These are phyloP conservation scores for Drosophila sucinea DNA, from an alignment of 1,140 invertebrate species.

Conservation along the genomic window DNA sequence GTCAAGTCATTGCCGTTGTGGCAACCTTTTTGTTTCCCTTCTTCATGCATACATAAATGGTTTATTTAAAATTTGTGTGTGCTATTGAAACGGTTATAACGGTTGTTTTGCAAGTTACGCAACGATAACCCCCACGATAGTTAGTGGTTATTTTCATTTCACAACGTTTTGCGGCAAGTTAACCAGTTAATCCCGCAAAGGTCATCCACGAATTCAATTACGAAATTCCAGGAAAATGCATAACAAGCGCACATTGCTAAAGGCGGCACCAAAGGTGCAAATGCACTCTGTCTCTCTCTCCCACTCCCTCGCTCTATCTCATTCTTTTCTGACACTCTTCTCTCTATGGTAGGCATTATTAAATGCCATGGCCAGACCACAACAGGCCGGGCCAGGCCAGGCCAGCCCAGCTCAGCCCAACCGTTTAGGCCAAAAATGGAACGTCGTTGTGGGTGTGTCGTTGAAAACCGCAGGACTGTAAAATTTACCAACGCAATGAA, in stretches of 20 bases:
- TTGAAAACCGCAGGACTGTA: slow-evolving; percentile 36
- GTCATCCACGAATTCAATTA: slow-evolving; percentile 8
- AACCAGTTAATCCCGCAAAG: slow-evolving; percentile 1
- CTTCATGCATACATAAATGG: too few relatives aligned
- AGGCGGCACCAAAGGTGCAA: neutral
- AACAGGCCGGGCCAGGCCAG: neutral
- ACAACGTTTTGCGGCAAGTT: neutral
- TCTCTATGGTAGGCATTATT: neutral
- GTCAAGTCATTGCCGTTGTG: neutral
- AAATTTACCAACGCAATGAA: slow-evolving; percentile 46
- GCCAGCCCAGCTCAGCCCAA: neutral
- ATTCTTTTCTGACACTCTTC: neutral
- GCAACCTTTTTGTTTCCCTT: neutral
- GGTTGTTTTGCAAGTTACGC: too few relatives aligned
- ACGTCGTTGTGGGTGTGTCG: too few relatives aligned
- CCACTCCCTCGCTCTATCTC: neutral
- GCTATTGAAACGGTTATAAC: too few relatives aligned
- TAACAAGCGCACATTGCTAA: neutral
- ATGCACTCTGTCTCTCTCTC: neutral
- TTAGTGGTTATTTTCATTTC: neutral
- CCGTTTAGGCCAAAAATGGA: slow-evolving; percentile 11
- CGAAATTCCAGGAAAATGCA: slow-evolving; percentile 7
- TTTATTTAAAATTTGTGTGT: too few relatives aligned
- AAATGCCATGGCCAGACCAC: slow-evolving; percentile 15
- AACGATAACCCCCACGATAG: too few relatives aligned